Percentiles rank a stretch among this genome's conserved stretches.
phyloP scores from a whole-genome alignment of 2,888 invertebrate genomes.

The Microctonus aethiopoides region DNA sequence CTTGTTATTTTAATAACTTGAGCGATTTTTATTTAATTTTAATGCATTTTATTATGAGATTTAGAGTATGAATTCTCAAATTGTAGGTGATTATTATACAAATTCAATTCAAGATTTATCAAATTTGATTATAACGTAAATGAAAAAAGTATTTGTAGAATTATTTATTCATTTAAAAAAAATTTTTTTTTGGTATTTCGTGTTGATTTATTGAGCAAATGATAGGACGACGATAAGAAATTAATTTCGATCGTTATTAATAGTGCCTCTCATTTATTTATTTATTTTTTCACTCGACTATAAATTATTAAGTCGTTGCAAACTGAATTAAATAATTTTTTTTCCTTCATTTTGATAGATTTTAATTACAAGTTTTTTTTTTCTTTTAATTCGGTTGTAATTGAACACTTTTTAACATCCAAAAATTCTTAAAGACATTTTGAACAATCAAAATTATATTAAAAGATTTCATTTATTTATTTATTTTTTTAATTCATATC shows the following conservation, averaged over 20 bases:
- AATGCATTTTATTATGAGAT: neutral
- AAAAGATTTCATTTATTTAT: neutral
- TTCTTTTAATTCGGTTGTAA: conserved; percentile 38
- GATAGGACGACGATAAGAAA: conserved; percentile 53
- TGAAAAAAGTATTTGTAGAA: conserved; percentile 22
- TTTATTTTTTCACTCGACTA: too few relatives aligned
- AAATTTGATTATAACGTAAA: conserved; percentile 32
- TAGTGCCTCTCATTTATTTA: neutral
- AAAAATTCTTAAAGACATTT: conserved; percentile 7
- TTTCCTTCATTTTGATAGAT: neutral
- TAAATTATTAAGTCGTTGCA: neutral
- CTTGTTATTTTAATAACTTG: neutral
- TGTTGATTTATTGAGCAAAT: conserved; percentile 51
- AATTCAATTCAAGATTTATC: neutral
- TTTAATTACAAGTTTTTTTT: neutral
- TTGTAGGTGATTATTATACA: neutral
- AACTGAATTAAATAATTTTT: neutral
- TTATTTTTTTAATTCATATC: neutral
- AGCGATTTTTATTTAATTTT: neutral
- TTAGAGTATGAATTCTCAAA: neutral
- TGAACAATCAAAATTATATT: neutral
- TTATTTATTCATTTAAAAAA: too few relatives aligned
- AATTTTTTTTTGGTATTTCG: conserved; percentile 16
- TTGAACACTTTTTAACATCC: conserved; percentile 22
- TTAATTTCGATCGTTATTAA: conserved; percentile 41